A percentile compares a stretch with the other conserved stretches of the same genome.
Conservation (phyloP, 2,888 invertebrate species). For the Macrosoma leucophasiata region DNA sequence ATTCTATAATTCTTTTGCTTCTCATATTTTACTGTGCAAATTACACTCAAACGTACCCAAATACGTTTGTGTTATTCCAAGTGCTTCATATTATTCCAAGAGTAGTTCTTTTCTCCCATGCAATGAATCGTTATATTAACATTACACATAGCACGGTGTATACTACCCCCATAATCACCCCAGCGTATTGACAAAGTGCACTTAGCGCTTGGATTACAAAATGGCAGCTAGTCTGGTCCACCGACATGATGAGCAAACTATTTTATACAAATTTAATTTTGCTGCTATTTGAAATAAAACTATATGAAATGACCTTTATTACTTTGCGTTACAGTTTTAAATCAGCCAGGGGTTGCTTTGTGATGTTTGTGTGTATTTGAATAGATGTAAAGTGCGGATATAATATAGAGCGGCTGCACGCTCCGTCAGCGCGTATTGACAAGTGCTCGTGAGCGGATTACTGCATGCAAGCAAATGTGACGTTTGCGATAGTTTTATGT, state of each 20-base stretch:
- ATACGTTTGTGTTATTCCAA: no score
- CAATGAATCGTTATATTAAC: no score
- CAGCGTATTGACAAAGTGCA: slow-evolving; percentile 55
- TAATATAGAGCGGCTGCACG: slow-evolving; percentile 37
- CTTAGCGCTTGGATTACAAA: slow-evolving; percentile 57
- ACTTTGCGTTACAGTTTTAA: slow-evolving; percentile 11
- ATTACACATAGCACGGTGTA: no score
- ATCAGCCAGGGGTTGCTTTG: slow-evolving; percentile 19
- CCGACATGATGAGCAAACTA: slow-evolving; percentile 42
- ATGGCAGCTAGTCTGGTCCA: slow-evolving; percentile 45
- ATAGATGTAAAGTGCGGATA: slow-evolving; percentile 43
- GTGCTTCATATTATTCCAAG: no score
- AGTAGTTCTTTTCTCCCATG: no score
- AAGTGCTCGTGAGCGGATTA: slow-evolving; percentile 63
- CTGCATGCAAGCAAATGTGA: slow-evolving; percentile 36
- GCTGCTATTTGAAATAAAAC: slow-evolving; percentile 8
- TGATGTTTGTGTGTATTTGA: slow-evolving; percentile 39
- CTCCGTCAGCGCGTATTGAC: slow-evolving; percentile 55
- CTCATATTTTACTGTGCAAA: no score
- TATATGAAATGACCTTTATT: slow-evolving; percentile 22
- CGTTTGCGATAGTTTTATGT: slow-evolving; percentile 34
- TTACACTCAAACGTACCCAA: no score
- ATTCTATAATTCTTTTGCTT: no score
- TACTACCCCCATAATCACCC: slow-evolving; percentile 32
- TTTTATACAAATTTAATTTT: slow-evolving; percentile 29